Evolutionary conservation across 2,888 invertebrate genomes (phyloP).

Genomic region (Geotrupes spiniger): DNA sequence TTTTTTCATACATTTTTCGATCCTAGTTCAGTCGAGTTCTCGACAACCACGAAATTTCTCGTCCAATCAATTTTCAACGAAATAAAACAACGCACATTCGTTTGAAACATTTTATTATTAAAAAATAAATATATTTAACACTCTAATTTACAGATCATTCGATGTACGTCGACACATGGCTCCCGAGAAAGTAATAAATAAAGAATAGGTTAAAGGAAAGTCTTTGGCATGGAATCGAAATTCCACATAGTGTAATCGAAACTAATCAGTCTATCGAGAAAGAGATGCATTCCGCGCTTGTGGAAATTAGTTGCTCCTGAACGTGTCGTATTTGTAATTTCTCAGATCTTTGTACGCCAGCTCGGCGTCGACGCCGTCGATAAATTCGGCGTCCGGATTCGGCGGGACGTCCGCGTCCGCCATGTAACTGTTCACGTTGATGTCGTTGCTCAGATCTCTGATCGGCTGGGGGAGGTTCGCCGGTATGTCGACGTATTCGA

Average conservation of each 20-base stretch:
- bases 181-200: slow-evolving; percentile 1
- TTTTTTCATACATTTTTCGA: too few species aligned
- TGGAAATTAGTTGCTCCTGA: background rate
- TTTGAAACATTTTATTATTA: slow-evolving; percentile 1
- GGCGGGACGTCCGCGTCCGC: slow-evolving; percentile 31
- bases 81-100: background rate
- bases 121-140: slow-evolving; percentile 5
- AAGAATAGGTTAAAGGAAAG: background rate
- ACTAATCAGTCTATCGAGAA: slow-evolving; percentile 2
- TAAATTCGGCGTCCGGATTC: slow-evolving; percentile 44
- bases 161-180: background rate
- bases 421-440: slow-evolving; percentile 29
- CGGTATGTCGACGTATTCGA: background rate
- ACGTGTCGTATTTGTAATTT: background rate
- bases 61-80: too few species aligned
- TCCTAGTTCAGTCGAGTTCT: too few species aligned
- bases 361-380: slow-evolving; percentile 21
- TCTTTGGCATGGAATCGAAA: slow-evolving; percentile 6
- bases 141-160: slow-evolving; percentile 2
- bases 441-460: slow-evolving; percentile 30
- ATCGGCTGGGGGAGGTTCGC: slow-evolving; percentile 5
- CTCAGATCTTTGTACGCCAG: background rate
- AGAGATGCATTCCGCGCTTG: background rate
- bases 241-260: background rate
- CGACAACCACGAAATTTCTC: background rate